These are phyloP conservation scores for human (Homo sapiens) DNA, from an alignment of 2,113 vertebrate species.

Conservation along the genomic window GRCh38 chr14:89611001-89611500, in stretches of 20 bases:
- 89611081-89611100: neutral
- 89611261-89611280: neutral
- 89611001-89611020: neutral
- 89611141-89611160: neutral
- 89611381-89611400: neutral
- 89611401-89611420: neutral
- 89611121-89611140: neutral
- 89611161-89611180: neutral
- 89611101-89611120: neutral
- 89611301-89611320: neutral
- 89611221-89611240: neutral
- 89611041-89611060: fast-evolving
- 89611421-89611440: neutral
- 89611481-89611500: neutral
- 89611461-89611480: neutral
- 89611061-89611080: neutral
- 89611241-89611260: neutral
- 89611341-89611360: neutral
- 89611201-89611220: neutral
- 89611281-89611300: neutral
- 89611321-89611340: neutral
- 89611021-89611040: neutral
- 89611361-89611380: neutral
- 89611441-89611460: neutral
- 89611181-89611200: neutral